Conservation (phyloP, 1,140 invertebrate genomes). For the Nomia melanderi region DNA sequence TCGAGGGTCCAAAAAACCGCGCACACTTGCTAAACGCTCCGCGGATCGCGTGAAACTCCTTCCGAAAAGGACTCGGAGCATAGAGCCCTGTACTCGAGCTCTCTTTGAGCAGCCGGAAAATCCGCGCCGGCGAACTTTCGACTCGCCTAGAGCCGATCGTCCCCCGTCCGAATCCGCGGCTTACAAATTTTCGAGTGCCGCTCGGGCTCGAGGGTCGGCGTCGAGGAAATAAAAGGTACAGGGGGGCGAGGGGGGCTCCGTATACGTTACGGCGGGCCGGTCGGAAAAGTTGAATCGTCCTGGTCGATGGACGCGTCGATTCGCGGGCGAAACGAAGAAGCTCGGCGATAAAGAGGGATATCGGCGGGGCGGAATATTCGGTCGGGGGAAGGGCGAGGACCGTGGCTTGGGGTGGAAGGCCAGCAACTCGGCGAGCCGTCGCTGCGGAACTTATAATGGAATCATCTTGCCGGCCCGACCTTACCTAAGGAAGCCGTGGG, state of each 20-base stretch:
- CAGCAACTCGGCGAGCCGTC: constrained; percentile 14
- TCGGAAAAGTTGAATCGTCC: constrained; percentile 49
- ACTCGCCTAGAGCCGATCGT: background rate
- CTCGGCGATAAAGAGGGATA: background rate
- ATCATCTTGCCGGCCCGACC: constrained; percentile 52
- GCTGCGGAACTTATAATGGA: constrained; percentile 59
- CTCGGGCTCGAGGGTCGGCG: background rate
- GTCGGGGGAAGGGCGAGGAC: background rate
- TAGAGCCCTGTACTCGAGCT: background rate
- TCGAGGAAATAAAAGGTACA: background rate
- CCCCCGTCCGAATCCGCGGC: background rate
- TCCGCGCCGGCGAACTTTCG: background rate
- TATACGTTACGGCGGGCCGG: constrained; percentile 38
- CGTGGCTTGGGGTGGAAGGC: background rate
- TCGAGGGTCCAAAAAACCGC: no score
- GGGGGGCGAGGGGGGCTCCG: background rate
- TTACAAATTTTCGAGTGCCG: background rate
- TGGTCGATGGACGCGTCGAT: constrained; percentile 49
- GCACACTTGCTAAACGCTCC: no score
- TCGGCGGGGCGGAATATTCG: background rate
- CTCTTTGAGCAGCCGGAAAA: background rate
- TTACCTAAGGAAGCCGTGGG: constrained; percentile 47
- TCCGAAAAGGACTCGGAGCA: background rate
- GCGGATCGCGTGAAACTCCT: background rate
- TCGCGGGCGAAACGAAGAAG: constrained; percentile 24